Evolutionary conservation across 2,888 invertebrate species (phyloP).

Genomic region (Metopia argyrocephala): DNA sequence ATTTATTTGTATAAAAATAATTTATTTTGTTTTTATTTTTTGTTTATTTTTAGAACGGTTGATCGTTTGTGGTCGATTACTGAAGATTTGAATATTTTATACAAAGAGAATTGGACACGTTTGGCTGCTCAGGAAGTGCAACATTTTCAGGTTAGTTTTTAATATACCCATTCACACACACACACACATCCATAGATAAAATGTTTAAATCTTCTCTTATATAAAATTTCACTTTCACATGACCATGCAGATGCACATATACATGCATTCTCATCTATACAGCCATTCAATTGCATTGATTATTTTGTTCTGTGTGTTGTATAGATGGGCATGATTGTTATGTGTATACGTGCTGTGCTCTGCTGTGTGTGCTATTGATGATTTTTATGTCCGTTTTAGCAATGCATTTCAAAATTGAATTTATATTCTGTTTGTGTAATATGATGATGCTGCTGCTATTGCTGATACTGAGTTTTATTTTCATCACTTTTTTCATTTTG

Average conservation of each 20-base stretch:
- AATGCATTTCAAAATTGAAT: constrained; percentile 42
- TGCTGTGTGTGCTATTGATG: constrained; percentile 25
- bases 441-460: neutral
- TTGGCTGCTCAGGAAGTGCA: constrained; percentile 92
- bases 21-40: constrained; percentile 5
- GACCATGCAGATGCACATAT: neutral
- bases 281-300: neutral
- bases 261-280: constrained; percentile 1
- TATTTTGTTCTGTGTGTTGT: too few species aligned
- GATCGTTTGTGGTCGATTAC: constrained; percentile 92
- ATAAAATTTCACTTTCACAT: constrained; percentile 2
- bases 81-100: constrained; percentile 91
- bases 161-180: neutral
- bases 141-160: constrained; percentile 85
- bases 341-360: neutral
- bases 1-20: neutral
- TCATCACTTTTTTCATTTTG: neutral
- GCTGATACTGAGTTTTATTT: constrained; percentile 2
- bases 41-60: constrained; percentile 81
- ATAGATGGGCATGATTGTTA: neutral
- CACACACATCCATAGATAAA: neutral
- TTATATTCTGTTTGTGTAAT: constrained; percentile 28
- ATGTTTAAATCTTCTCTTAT: too few species aligned
- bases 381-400: constrained; percentile 33
- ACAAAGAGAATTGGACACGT: constrained; percentile 94